A percentile compares a stretch with the other conserved stretches of the same genome.
phyloP scores from a whole-genome alignment of 1,140 invertebrate species.

The Planococcus citri region DNA sequence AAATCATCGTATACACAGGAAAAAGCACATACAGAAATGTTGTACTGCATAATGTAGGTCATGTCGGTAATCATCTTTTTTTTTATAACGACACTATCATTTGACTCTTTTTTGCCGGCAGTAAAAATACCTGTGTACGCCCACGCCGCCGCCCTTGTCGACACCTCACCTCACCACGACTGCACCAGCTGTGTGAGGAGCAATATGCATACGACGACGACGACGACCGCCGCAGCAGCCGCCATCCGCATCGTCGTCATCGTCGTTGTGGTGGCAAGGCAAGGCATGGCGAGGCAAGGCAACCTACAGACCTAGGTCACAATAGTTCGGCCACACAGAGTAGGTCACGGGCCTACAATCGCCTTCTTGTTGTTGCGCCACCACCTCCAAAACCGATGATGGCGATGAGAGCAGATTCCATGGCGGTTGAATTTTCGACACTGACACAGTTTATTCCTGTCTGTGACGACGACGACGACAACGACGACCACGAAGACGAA shows the following conservation, averaged over 20 bases:
- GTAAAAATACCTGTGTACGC: slow-evolving; percentile 1
- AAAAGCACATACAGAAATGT: not conserved
- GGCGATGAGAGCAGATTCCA: not conserved
- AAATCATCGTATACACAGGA: no score
- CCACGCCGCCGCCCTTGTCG: not conserved
- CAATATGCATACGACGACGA: no score
- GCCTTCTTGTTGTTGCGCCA: not conserved
- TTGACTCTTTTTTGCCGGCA: not conserved
- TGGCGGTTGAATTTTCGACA: slow-evolving; percentile 2
- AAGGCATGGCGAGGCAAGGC: not conserved
- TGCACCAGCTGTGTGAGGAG: no score
- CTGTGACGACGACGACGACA: no score
- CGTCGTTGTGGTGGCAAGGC: no score
- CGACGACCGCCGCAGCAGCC: no score
- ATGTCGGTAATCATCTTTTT: not conserved
- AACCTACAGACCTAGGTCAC: slow-evolving; percentile 5
- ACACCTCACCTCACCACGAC: no score
- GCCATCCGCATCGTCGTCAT: no score
- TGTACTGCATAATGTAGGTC: not conserved
- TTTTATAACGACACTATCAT: not conserved
- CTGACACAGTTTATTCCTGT: not conserved
- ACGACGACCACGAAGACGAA: no score
- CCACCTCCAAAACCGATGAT: not conserved
- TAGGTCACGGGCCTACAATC: slow-evolving; percentile 1
- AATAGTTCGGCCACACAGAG: not conserved